These are phyloP conservation scores for Helostoma temminkii DNA, from an alignment of 2,797 vertebrate species.

Conservation along the genomic window DNA sequence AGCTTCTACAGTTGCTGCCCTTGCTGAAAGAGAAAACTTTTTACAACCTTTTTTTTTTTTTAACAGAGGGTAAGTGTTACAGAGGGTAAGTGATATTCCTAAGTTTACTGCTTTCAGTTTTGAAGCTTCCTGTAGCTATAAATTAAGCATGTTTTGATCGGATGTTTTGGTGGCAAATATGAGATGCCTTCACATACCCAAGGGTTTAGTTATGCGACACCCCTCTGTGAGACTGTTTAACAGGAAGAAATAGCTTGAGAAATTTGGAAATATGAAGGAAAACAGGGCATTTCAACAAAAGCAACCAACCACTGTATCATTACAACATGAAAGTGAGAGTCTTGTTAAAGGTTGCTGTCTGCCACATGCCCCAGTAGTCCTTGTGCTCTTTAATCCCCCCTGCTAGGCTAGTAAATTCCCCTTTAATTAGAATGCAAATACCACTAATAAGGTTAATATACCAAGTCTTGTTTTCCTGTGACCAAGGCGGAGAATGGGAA, in stretches of 20 bases:
- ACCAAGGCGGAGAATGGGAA: conserved; percentile 43
- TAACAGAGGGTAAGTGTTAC: conserved; percentile 16
- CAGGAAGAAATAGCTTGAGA: conserved; percentile 26
- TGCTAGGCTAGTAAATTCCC: conserved; percentile 76
- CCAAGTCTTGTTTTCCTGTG: conserved; percentile 67
- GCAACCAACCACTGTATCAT: conserved; percentile 64
- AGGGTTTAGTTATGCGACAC: conserved; percentile 25
- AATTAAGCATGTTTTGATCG: conserved; percentile 48
- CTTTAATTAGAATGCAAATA: conserved; percentile 82
- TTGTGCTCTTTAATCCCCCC: conserved; percentile 73
- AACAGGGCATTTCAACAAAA: conserved; percentile 48
- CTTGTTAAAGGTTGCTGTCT: conserved; percentile 76
- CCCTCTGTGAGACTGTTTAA: conserved; percentile 42
- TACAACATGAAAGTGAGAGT: conserved; percentile 61
- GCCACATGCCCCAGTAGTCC: conserved; percentile 58
- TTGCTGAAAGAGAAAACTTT: conserved; percentile 12
- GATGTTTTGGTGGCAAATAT: conserved; percentile 41
- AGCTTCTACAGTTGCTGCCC: not conserved
- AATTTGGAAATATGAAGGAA: conserved; percentile 39
- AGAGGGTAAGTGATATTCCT: conserved; percentile 19
- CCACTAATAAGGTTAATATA: conserved; percentile 81
- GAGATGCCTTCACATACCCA: conserved; percentile 24
- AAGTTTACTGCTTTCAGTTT: conserved; percentile 32
- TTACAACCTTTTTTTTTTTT: conserved; percentile 17
- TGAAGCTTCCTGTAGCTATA: conserved; percentile 27